A percentile compares a stretch with the other conserved stretches of the same genome.
phyloP scores from a whole-genome alignment of 2,113 vertebrate genomes.

The Corythornis cristatus region DNA sequence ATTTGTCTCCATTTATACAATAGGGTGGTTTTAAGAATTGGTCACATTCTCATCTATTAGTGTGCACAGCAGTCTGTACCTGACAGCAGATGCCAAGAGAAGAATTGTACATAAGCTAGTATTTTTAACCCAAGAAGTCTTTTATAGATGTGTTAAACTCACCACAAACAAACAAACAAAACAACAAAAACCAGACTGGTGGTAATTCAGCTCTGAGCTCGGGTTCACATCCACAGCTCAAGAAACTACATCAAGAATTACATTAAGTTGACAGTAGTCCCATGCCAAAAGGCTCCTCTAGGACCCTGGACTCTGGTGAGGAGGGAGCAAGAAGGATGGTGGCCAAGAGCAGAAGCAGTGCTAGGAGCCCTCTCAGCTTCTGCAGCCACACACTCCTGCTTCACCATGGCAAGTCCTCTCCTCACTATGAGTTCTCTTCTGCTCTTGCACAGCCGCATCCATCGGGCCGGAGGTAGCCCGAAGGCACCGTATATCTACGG shows the following conservation, averaged over 20 bases:
- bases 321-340: not conserved
- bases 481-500: rapidly evolving
- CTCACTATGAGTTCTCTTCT: not conserved
- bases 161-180: too few relatives aligned
- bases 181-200: not conserved
- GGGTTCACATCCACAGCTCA: not conserved
- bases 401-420: not conserved
- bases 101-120: rapidly evolving
- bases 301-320: not conserved
- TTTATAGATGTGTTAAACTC: not conserved
- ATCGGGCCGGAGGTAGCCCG: not conserved
- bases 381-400: not conserved
- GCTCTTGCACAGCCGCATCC: not conserved
- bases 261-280: not conserved
- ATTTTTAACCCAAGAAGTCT: not conserved
- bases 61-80: not conserved
- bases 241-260: not conserved
- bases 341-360: not conserved
- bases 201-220: not conserved
- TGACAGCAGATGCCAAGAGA: not conserved
- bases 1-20: conserved; percentile 21
- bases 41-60: not conserved
- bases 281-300: not conserved
- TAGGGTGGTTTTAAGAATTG: not conserved
- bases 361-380: not conserved